Evolutionary conservation across 2,888 invertebrate species (phyloP).

Genomic region (Timema cristinae): DNA sequence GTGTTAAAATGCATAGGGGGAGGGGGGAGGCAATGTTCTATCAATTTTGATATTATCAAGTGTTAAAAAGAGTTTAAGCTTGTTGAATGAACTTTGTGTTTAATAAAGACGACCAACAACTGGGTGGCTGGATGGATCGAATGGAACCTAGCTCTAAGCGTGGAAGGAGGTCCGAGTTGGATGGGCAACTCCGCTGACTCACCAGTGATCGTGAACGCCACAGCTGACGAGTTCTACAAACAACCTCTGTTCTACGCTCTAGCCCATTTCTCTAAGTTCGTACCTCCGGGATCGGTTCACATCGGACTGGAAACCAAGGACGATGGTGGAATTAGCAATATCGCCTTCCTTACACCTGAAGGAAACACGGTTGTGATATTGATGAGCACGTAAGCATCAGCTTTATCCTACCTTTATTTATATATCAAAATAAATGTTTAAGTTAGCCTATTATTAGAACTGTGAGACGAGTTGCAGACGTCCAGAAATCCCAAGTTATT

Average conservation of each 20-base stretch:
- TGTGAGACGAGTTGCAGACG: too few relatives aligned
- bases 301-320: background rate
- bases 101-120: background rate
- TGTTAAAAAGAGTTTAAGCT: too few relatives aligned
- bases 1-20: too few relatives aligned
- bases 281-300: background rate
- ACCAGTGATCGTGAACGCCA: background rate
- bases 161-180: background rate
- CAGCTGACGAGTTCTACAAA: background rate
- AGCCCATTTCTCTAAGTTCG: constrained; percentile 2
- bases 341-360: background rate
- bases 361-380: background rate
- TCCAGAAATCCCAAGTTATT: too few relatives aligned
- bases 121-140: constrained; percentile 7
- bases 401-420: too few relatives aligned
- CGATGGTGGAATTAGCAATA: background rate
- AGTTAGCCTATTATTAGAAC: too few relatives aligned
- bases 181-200: background rate
- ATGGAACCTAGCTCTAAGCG: background rate
- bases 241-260: constrained; percentile 1
- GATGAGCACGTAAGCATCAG: background rate
- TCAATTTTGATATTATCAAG: too few relatives aligned
- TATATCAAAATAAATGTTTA: too few relatives aligned
- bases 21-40: too few relatives aligned
- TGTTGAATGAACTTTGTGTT: too few relatives aligned